Evolutionary conservation across 2,888 invertebrate species (phyloP).

Genomic region (Carabus problematicus): DNA sequence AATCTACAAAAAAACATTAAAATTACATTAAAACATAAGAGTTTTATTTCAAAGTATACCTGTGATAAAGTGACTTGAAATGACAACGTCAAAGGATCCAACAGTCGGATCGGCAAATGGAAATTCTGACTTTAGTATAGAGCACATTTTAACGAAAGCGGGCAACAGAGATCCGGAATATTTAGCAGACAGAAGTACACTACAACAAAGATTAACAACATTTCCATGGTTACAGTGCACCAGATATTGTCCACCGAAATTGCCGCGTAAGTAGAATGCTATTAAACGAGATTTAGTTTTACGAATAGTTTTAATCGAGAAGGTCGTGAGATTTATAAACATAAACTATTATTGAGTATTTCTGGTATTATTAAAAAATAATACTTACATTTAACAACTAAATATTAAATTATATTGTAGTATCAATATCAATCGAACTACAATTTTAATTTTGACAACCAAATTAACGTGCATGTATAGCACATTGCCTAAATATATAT

Average conservation of each 20-base stretch:
- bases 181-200: conserved; percentile 16
- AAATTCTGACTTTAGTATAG: conserved; percentile 66
- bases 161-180: conserved; percentile 50
- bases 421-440: conserved; percentile 9
- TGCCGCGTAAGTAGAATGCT: conserved; percentile 67
- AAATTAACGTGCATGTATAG: too few relatives aligned
- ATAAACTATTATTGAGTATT: too few relatives aligned
- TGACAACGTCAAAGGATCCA: background rate
- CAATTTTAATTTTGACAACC: conserved; percentile 9
- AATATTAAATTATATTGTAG: conserved; percentile 5
- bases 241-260: conserved; percentile 74
- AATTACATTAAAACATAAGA: too few relatives aligned
- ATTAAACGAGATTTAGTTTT: background rate
- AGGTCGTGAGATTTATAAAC: too few relatives aligned
- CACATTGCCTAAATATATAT: conserved; percentile 6
- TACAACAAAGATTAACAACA: conserved; percentile 33
- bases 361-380: too few relatives aligned
- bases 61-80: background rate
- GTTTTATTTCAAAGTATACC: too few relatives aligned
- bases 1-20: background rate
- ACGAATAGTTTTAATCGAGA: too few relatives aligned
- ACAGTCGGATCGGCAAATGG: conserved; percentile 13
- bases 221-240: conserved; percentile 74
- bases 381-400: too few relatives aligned
- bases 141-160: conserved; percentile 66